Conservation (phyloP, 2,888 invertebrate species). For the Drosophila subquinaria region DNA sequence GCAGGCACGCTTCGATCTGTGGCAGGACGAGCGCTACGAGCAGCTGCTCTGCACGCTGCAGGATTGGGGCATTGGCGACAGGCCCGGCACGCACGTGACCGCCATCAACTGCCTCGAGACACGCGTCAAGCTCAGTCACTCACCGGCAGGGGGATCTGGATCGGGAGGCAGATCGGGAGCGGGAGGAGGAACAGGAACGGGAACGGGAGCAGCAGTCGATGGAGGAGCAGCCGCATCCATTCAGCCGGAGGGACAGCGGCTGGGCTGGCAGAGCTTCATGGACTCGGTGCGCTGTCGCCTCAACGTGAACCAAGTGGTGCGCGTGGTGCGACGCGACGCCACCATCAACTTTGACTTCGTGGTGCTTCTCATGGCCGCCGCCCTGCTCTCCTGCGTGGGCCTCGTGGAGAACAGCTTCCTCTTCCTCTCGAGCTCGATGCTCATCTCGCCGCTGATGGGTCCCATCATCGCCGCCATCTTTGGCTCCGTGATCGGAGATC, state of each 20-base stretch:
- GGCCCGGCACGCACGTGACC: conserved; percentile 87
- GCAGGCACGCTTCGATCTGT: conserved; percentile 87
- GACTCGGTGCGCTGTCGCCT: conserved; percentile 89
- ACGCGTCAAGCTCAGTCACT: conserved; percentile 3
- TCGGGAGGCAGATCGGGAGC: background rate
- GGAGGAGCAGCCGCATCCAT: background rate
- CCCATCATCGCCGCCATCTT: conserved; percentile 91
- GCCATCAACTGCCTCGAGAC: conserved; percentile 87
- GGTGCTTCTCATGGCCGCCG: conserved; percentile 89
- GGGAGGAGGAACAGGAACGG: background rate
- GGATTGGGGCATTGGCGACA: conserved; percentile 88
- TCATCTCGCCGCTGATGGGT: conserved; percentile 92
- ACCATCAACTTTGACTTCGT: conserved; percentile 91
- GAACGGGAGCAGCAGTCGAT: no score
- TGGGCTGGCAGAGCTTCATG: conserved; percentile 86
- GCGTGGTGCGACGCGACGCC: conserved; percentile 88
- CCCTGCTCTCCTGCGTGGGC: conserved; percentile 90
- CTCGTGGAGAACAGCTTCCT: conserved; percentile 91
- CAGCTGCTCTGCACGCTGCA: conserved; percentile 87
- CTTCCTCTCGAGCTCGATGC: conserved; percentile 91
- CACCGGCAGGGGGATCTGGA: background rate
- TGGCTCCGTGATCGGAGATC: conserved; percentile 89
- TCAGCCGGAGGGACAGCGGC: conserved; percentile 8
- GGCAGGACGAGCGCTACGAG: conserved; percentile 87
- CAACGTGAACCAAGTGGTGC: conserved; percentile 90